Base-by-base conservation (phyloP, 2,113 vertebrate genomes). In the Urocolius indicus region DNA sequence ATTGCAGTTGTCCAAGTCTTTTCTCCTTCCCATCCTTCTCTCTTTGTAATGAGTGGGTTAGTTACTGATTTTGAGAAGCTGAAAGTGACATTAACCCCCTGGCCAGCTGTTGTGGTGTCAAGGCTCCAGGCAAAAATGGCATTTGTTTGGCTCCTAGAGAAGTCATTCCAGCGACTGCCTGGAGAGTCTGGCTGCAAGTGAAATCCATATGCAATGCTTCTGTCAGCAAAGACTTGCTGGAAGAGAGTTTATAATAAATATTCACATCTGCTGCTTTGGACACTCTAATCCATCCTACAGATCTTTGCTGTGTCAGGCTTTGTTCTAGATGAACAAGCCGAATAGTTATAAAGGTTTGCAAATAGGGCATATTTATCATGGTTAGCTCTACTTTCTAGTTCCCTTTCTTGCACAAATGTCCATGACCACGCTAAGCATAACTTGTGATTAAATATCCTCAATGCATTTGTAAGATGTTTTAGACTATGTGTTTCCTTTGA, bases 301-400 rank as follows among this genome's bases (percentile, higher is more conserved):
- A 97, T 97, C 89, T 98, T 97, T 98, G 98, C 98, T 98, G 97
- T 96, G 96, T 98, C 98, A 98, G 98, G 93, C 91, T 97, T 98
- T 98, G 97, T 98, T 98, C 97, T 98, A 97, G 97, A 94, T 95
- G 96, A 98, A 95, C 97, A 95, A 97, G 59, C 95, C 0, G 49
- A 94, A 66, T 95, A 97, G 94, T 97, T 98, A 92, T 71, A 98
- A 97, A 97, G 94, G 96, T 97, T 97, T 97, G 92, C 83, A 98
- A 98, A 98, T 96, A 95, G 90, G 49, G 78, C 46, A 27, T 97
- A 98, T 98, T 97, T 97, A 97, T 98, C 98, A 98, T 92, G 84
- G 90, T 98, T 98, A 98, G 81, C 81, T 94, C 85, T 78, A 94
- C 89, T 91, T 96, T 79, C 82, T 84, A 91, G 87, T 86, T 95